Base-by-base conservation (phyloP, 2,888 invertebrate genomes). In the Aphrophora alni region DNA sequence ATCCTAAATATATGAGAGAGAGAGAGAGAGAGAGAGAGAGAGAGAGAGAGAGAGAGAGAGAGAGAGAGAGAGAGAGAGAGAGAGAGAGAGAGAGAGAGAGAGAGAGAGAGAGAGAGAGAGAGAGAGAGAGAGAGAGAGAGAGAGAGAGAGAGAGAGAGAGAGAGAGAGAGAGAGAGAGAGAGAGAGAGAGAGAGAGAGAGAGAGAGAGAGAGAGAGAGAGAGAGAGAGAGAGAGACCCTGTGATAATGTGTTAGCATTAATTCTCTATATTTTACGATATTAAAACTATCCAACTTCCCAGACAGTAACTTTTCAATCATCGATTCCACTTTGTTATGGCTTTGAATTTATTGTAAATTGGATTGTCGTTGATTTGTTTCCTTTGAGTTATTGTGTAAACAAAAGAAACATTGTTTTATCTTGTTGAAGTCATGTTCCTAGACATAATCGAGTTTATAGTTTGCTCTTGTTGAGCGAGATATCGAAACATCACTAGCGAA, bases 141-240 rank as follows among this genome's bases (percentile, higher is more conserved):
- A 68, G 25, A 68, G 68, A 68, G 68, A 68, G 68, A 68, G 68
- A 68, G 68, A 68, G 68, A 68, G 25, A 68, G 68, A 68, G 25
- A 68, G 25, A 68, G 68, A 68, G 68, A 68, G 68, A 68, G 68
- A 68, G 68, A 68, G 68, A 68, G 68, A 68, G 68, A 68, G 68
- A 68, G 68, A 68, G 68, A 68, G 68, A 68, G 25, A 68, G 68
- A 68, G 68, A 68, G 25, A 68, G 68, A 68, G 68, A 68, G 68
- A 68, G 68, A 68, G 68, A 68, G 25, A 68, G 68, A 68, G 68
- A 68, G 25, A 68, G 25, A 68, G 68, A 68, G 68, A 68, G 68
- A 68, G 68, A 68, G 68, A 68, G 25, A 68, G 68, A 68, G 75
- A 8, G 28, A 25, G 51, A 51, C n/a, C 2, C 33, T 33, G 33